phyloP scores from a whole-genome alignment of 2,113 vertebrate species.

The Psilopsiagon aymara region DNA sequence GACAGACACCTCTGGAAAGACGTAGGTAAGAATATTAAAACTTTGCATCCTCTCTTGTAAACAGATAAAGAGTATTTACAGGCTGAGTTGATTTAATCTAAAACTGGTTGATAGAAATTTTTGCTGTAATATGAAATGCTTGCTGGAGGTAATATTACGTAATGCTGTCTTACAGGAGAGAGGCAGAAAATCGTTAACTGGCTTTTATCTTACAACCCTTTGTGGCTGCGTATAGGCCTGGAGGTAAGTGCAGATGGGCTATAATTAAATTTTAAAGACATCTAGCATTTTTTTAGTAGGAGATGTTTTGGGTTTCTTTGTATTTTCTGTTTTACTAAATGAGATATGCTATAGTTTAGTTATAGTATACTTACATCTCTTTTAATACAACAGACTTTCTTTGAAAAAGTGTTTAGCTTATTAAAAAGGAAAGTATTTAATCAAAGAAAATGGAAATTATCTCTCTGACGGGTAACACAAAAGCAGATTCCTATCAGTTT shows the following conservation, averaged over 20 bases:
- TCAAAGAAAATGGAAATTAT: background rate
- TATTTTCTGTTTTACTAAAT: background rate
- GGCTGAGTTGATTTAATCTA: background rate
- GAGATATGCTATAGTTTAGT: background rate
- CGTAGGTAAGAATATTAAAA: slow-evolving; percentile 80
- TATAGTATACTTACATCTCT: background rate
- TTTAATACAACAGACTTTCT: background rate
- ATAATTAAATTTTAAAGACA: background rate
- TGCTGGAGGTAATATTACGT: background rate
- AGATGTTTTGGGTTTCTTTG: background rate
- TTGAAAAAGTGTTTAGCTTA: background rate
- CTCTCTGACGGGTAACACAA: background rate
- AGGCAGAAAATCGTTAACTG: slow-evolving; percentile 91
- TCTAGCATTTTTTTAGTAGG: background rate
- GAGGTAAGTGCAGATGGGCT: slow-evolving; percentile 79
- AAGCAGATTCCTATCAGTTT: background rate
- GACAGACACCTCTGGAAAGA: slow-evolving; percentile 97
- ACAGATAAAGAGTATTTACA: background rate
- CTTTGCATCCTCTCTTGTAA: background rate
- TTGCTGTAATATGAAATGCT: background rate
- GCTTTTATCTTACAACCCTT: slow-evolving; percentile 92
- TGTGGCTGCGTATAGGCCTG: slow-evolving; percentile 94
- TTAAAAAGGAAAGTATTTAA: background rate
- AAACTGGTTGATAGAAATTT: background rate
- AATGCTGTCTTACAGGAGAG: slow-evolving; percentile 80